Evolutionary conservation across 2,888 invertebrate genomes (phyloP), one percentile per base, ranked within the genome.

Genomic region (Drosophila prostipennis): DNA sequence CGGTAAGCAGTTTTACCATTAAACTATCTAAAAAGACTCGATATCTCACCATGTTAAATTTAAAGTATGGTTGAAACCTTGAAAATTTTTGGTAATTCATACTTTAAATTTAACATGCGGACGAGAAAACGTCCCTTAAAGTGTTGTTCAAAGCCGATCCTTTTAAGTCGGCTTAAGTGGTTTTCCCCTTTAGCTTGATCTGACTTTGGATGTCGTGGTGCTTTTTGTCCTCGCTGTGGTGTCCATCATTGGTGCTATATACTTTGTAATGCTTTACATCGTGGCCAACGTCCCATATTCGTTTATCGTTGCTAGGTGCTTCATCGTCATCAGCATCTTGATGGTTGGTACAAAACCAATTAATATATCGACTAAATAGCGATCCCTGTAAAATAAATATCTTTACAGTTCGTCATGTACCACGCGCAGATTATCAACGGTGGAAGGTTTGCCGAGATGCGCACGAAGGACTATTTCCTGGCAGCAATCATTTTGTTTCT

Each of bases 351-450:
- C 3, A n/a, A 11, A 5, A 6, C 26, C 3, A 6, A 0, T 2
- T 0, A 0, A 10, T 29, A 6, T 0, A 0, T 1, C 5, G 5
- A 5, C 26, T 19, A 26, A 26, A 26, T 26, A 10, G 26, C 8
- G 8, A n/a, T 46, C 8, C 19, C 2, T 11, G 1, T 13, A 1
- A 6, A 10, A 37, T 6, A n/a, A 11, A 6, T 10, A 8, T 14
- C 6, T 37, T 49, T 40, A 7, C 55, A 84, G 81, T 82, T 82
- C 37, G 29, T 81, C 14, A 82, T 84, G 79, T 82, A 82, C 10
- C 85, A 84, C 40, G 85, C 82, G 0, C 81, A 82, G 49, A 81
- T 82, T 40, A 78, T 82, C 1, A 82, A 84, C 29, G 85, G 79
- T 0, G 76, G 80, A 0, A 60, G 75, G 6, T 82, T 73, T 29